Evolutionary conservation across 2,797 vertebrate genomes (phyloP), one percentile per base, ranked within the genome.

Genomic region (Aulostomus chinensis): DNA sequence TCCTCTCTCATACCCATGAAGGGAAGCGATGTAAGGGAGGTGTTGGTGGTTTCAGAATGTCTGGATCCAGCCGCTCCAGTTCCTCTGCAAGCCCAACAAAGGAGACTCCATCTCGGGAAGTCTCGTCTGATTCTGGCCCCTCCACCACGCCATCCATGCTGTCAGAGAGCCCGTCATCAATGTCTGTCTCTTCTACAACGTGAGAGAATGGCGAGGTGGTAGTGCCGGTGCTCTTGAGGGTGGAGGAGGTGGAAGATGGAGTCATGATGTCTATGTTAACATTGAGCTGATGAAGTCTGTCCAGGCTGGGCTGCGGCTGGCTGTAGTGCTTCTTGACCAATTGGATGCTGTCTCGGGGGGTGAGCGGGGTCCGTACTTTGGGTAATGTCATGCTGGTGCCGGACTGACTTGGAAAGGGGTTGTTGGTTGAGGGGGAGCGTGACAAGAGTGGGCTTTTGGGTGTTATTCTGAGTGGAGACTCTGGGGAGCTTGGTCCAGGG

Each of bases 1-100:
- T 4, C 4, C 7, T 4, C 21, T 22, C 21, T 49, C 90, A 81
- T 93, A 98, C 96, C 96, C 96, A 98, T 0, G 95, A 96, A 5
- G 96, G 95, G 59, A 98, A 94, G 50, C 94, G 89, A 67, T 97
- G 96, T 47, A 98, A 76, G 0, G 96, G 96, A 8, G 96, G 96
- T 1, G 96, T 96, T 8, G 96, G 96, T 0, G 96, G 96, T 68
- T 95, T 96, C 47, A 86, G 80, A 51, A 85, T 46, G 22, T 89
- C 73, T 2, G 84, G 76, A 61, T 91, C 89, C 47, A 89, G 57
- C 37, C 73, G 77, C 3, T 69, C 85, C 59, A 84, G 73, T 32
- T 89, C 91, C 48, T 85, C 87, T 15, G 82, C 78, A 1, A 82
- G 63, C 22, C 85, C 14, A 8, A 61, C 70, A 49, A 78, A 81